Evolutionary conservation across 2,113 vertebrate genomes (phyloP).

Genomic region (Callipepla squamata): DNA sequence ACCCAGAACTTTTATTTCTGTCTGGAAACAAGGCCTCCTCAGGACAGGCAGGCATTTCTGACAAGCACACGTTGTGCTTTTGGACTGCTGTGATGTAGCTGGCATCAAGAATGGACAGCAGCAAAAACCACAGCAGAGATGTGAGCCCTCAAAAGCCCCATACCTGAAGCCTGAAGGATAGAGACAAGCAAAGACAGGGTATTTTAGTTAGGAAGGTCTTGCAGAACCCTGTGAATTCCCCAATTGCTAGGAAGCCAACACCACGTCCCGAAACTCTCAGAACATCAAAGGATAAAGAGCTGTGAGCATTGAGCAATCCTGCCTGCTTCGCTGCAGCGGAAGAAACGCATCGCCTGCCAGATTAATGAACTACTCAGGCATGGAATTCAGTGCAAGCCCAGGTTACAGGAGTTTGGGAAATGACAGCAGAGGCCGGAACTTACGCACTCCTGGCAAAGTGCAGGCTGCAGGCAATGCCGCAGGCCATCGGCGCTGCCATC

Average conservation of each 20-base stretch:
- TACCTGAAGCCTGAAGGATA: rapidly evolving
- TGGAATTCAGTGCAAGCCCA: not conserved
- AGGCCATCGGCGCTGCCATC: not conserved
- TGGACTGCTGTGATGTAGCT: not conserved
- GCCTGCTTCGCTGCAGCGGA: not conserved
- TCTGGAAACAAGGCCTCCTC: slow-evolving; percentile 31
- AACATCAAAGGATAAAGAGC: not conserved
- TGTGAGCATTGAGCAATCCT: not conserved
- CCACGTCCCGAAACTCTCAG: rapidly evolving
- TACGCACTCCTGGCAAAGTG: not conserved
- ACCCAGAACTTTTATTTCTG: not conserved
- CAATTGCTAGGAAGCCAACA: not conserved
- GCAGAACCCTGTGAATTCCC: not conserved
- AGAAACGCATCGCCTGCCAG: not conserved
- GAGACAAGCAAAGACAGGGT: not conserved
- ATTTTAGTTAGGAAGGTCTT: not conserved
- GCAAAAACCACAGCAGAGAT: not conserved
- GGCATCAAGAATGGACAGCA: not conserved
- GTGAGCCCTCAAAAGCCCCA: not conserved
- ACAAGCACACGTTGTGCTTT: not conserved
- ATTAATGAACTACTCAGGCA: rapidly evolving
- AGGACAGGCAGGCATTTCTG: not conserved
- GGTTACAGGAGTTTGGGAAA: not conserved
- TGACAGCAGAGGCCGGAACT: not conserved
- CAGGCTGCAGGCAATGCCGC: not conserved